These are phyloP conservation scores for Cacajao melanocephalus DNA, from an alignment of 2,797 vertebrate genomes.

Conservation along the genomic window DNA sequence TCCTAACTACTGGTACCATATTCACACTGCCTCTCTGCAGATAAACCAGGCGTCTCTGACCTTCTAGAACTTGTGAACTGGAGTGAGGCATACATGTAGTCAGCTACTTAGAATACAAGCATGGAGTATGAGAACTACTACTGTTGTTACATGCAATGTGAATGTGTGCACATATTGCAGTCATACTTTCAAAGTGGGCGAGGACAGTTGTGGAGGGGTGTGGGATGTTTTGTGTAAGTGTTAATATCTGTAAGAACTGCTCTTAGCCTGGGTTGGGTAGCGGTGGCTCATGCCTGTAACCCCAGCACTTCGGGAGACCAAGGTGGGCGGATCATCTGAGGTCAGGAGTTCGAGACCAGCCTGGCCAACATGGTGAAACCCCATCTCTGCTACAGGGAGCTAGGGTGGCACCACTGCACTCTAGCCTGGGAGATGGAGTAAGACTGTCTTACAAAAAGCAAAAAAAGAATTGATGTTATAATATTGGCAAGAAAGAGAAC, in stretches of 20 bases:
- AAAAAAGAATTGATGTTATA: neutral
- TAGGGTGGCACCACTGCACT: neutral
- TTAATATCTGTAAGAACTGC: neutral
- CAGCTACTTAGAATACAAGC: neutral
- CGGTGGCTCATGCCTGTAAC: neutral
- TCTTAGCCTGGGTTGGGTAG: neutral
- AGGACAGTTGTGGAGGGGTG: neutral
- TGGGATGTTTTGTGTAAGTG: neutral
- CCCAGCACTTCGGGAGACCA: neutral
- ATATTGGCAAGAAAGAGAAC: neutral
- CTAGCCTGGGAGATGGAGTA: neutral
- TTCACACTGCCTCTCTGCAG: neutral
- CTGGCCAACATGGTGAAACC: neutral
- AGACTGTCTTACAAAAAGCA: neutral
- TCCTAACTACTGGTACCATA: neutral
- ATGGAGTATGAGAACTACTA: neutral
- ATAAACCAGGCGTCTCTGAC: neutral
- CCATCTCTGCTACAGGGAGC: neutral
- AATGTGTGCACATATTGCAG: neutral
- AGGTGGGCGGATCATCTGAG: neutral
- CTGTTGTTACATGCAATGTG: neutral
- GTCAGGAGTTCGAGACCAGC: neutral
- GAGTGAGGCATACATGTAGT: rapidly evolving
- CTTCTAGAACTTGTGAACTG: neutral
- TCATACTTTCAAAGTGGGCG: neutral